phyloP scores from a whole-genome alignment of 2,797 vertebrate genomes.

The Miichthys miiuy region DNA sequence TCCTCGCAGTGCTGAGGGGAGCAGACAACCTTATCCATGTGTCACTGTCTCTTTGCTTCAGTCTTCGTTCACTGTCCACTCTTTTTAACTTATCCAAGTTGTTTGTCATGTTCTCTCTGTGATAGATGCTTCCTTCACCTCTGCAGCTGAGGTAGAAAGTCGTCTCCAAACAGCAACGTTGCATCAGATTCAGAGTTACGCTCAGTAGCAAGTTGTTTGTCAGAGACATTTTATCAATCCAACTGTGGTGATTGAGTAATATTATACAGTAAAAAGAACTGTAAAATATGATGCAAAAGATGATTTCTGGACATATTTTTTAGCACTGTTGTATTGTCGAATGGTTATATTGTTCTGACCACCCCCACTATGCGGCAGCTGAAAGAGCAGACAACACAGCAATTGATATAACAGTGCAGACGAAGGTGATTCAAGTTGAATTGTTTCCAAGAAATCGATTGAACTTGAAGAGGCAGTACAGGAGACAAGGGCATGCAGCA shows the following conservation, averaged over 20 bases:
- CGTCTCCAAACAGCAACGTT: neutral
- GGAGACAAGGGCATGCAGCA: slow-evolving; percentile 34
- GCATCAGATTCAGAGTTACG: neutral
- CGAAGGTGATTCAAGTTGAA: slow-evolving; percentile 21
- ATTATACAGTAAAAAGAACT: neutral
- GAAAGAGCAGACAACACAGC: slow-evolving; percentile 36
- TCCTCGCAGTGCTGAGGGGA: too few species aligned
- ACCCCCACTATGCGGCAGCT: neutral
- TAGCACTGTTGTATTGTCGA: neutral
- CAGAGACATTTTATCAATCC: neutral
- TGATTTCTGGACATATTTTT: neutral
- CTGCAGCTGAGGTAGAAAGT: slow-evolving; percentile 2
- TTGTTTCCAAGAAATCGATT: slow-evolving; percentile 57
- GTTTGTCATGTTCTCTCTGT: neutral
- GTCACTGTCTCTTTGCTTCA: neutral
- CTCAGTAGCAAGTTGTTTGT: neutral
- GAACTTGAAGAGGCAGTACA: slow-evolving; percentile 31
- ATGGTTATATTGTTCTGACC: slow-evolving; percentile 6
- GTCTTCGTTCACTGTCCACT: neutral
- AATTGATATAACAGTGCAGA: slow-evolving; percentile 33
- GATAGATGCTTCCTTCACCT: neutral
- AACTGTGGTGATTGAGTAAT: neutral
- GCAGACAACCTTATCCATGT: neutral
- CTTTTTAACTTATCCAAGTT: neutral
- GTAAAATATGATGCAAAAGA: neutral